phyloP scores from a whole-genome alignment of 2,797 vertebrate genomes.

The Hylomyscus alleni region DNA sequence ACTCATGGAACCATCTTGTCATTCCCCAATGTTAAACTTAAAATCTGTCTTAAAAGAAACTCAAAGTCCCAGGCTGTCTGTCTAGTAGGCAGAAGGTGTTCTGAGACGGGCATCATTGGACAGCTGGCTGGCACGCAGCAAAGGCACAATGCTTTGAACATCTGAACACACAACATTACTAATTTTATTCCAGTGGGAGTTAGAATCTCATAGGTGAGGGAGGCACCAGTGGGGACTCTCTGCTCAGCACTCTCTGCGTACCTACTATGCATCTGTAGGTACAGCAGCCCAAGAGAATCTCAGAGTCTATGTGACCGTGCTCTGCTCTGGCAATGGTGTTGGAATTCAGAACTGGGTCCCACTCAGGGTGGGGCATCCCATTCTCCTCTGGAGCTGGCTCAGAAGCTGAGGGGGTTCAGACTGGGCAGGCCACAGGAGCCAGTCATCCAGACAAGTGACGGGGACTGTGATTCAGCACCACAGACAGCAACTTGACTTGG shows the following conservation, averaged over 20 bases:
- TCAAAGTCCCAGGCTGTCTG: neutral
- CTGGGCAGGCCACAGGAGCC: neutral
- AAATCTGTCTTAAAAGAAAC: neutral
- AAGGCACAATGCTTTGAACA: neutral
- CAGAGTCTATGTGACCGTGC: neutral
- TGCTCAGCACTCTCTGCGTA: neutral
- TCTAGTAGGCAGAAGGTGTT: neutral
- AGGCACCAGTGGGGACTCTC: neutral
- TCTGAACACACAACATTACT: neutral
- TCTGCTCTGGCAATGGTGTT: too few species aligned
- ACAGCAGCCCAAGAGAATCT: neutral
- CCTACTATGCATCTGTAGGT: rapidly evolving
- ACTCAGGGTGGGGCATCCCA: neutral
- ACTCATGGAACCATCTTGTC: neutral
- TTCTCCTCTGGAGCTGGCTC: neutral
- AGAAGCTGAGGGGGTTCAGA: neutral
- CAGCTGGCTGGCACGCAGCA: neutral
- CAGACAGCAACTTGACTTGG: neutral
- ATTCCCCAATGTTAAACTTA: neutral
- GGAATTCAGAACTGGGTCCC: too few species aligned
- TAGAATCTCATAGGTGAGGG: neutral
- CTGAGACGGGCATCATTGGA: neutral
- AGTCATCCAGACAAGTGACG: neutral
- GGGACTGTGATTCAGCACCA: neutral
- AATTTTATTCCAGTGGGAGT: neutral